Evolutionary conservation across 2,113 vertebrate species (phyloP).

Genomic region (Tyrannus savana): DNA sequence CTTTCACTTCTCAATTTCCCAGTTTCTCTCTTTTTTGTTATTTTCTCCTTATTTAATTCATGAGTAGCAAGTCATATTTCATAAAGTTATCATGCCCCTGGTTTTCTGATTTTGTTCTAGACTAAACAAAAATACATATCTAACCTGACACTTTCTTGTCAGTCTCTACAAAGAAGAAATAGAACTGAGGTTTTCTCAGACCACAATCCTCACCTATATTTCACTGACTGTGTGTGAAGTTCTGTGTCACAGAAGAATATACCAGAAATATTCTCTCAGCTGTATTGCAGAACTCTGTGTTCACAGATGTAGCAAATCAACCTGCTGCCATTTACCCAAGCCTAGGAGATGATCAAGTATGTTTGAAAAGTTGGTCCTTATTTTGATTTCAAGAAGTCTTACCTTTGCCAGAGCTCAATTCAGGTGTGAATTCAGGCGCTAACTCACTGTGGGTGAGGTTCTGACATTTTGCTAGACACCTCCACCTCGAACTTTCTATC

Average conservation of each 20-base stretch:
- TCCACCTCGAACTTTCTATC: conserved; percentile 59
- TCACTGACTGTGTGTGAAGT: background rate
- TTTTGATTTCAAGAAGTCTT: conserved; percentile 2
- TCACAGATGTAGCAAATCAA: conserved; percentile 1
- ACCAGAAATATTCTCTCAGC: conserved; percentile 6
- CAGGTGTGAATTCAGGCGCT: conserved; percentile 1
- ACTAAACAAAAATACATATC: background rate
- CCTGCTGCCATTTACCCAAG: background rate
- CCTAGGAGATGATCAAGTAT: background rate
- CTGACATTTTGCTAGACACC: conserved; percentile 54
- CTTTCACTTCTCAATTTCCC: background rate
- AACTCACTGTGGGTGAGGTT: conserved; percentile 34
- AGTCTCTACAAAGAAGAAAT: background rate
- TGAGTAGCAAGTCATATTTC: background rate
- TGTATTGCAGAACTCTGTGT: background rate
- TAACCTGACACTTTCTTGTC: background rate
- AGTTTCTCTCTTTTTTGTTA: background rate
- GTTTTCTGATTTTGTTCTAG: background rate
- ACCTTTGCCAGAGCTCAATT: background rate
- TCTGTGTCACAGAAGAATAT: background rate
- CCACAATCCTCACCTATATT: background rate
- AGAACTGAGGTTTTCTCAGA: background rate
- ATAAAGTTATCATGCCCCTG: background rate
- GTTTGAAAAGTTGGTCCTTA: background rate
- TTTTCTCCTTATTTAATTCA: background rate